Evolutionary conservation across 2,888 invertebrate species (phyloP).

Genomic region (Patella caerulea): DNA sequence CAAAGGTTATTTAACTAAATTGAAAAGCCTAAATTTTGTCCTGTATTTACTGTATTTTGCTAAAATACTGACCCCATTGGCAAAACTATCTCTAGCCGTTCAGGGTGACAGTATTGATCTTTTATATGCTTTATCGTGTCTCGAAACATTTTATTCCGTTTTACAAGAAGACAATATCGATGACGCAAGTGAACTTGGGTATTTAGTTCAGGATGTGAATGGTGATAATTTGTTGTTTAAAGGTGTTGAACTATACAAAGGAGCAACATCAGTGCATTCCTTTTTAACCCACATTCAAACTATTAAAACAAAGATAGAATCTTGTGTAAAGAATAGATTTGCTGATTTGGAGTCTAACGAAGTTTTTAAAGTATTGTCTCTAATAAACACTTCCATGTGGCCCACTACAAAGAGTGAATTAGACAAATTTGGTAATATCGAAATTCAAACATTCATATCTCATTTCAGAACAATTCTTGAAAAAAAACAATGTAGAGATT

Average conservation of each 20-base stretch:
- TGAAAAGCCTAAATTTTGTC: neutral
- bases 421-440: neutral
- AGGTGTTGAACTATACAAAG: too few relatives aligned
- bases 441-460: neutral
- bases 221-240: too few relatives aligned
- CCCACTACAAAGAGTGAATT: neutral
- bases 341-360: neutral
- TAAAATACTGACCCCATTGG: neutral
- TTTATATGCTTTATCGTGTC: neutral
- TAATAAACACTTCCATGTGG: neutral
- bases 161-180: neutral
- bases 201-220: too few relatives aligned
- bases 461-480: neutral
- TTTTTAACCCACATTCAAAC: too few relatives aligned
- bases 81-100: neutral
- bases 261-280: too few relatives aligned
- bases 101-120: neutral
- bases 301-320: neutral
- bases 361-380: neutral
- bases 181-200: neutral
- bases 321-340: neutral
- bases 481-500: neutral
- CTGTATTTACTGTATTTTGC: neutral
- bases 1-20: neutral
- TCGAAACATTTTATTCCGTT: neutral